Conservation (phyloP, 2,113 vertebrate genomes). For the Psilopsiagon aurifrons region DNA sequence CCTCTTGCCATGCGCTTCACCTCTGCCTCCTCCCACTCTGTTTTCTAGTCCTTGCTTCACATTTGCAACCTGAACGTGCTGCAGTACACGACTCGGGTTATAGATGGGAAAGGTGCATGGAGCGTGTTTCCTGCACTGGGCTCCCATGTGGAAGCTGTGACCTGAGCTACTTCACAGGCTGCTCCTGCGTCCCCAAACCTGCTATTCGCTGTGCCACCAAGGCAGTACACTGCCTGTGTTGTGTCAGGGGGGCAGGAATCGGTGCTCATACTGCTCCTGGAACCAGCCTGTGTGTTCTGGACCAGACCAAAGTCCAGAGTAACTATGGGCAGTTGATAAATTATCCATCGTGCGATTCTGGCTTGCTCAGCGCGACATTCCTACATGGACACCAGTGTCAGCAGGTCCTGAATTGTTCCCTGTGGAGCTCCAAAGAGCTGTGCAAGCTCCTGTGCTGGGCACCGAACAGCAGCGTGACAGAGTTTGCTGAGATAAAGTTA, state of each 20-base stretch:
- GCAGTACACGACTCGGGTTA: accelerated
- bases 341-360: not conserved
- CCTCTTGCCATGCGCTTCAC: accelerated
- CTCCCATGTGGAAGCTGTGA: not conserved
- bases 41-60: not conserved
- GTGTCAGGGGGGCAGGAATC: not conserved
- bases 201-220: not conserved
- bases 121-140: accelerated
- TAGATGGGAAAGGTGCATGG: accelerated
- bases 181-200: not conserved
- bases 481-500: not conserved
- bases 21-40: not conserved
- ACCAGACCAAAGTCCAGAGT: not conserved
- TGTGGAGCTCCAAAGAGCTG: not conserved
- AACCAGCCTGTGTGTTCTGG: not conserved
- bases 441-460: not conserved
- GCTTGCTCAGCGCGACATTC: not conserved
- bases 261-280: not conserved
- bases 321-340: not conserved
- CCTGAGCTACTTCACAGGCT: not conserved
- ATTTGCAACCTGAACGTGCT: accelerated
- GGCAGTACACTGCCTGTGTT: accelerated
- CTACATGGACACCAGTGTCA: not conserved
- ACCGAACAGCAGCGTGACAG: not conserved
- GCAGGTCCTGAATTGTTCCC: not conserved